phyloP scores from a whole-genome alignment of 2,888 invertebrate species.

The Melangyna quadrimaculata region DNA sequence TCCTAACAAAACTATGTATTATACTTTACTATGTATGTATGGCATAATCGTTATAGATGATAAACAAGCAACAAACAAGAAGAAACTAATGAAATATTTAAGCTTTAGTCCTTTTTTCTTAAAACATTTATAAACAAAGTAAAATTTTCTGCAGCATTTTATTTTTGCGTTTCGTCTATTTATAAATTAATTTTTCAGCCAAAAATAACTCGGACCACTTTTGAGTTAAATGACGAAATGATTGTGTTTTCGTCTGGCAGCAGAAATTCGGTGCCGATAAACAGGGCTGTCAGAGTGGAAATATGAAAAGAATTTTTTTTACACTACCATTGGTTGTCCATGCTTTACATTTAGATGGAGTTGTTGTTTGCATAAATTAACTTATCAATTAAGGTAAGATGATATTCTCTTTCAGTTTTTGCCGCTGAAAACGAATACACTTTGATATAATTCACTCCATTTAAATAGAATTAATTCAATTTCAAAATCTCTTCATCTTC shows the following conservation, averaged over 20 bases:
- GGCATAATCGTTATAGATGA: background rate
- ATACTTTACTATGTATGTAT: no score
- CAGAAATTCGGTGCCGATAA: background rate
- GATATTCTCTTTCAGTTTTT: no score
- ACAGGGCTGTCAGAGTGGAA: background rate
- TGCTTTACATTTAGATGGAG: no score
- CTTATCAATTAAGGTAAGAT: no score
- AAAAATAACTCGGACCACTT: conserved; percentile 44
- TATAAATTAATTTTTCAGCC: conserved; percentile 11
- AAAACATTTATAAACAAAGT: conserved; percentile 6
- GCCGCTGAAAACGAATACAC: no score
- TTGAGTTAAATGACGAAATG: conserved; percentile 32
- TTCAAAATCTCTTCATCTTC: no score
- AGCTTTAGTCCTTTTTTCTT: background rate
- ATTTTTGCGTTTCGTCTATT: conserved; percentile 39
- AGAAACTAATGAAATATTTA: background rate
- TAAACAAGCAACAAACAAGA: background rate
- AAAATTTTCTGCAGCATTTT: conserved; percentile 28
- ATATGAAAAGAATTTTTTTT: no score
- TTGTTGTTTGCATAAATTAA: no score
- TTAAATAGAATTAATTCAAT: no score
- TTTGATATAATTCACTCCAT: no score
- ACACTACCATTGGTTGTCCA: no score
- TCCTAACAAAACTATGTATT: background rate
- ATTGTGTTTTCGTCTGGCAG: conserved; percentile 36